Conservation (phyloP, 2,113 vertebrate genomes). For the Podilymbus podiceps region DNA sequence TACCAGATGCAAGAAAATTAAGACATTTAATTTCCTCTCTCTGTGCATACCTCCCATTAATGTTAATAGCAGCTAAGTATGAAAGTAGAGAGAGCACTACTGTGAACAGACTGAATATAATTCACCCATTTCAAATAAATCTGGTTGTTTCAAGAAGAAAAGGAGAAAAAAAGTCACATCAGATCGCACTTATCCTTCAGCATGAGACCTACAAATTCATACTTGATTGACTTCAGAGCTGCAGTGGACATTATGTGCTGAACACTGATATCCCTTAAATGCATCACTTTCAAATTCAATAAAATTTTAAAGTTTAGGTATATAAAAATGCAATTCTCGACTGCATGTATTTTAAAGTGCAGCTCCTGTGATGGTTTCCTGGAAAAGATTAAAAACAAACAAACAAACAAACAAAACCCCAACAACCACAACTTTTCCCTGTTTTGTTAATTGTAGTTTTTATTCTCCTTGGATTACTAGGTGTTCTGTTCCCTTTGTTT, state of each 20-base stretch:
- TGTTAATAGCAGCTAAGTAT: background rate
- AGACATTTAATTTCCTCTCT: conserved; percentile 46
- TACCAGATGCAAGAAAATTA: conserved; percentile 57
- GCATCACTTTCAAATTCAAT: background rate
- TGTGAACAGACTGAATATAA: background rate
- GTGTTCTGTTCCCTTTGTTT: background rate
- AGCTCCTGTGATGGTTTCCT: background rate
- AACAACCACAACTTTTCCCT: background rate
- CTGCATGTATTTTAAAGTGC: background rate
- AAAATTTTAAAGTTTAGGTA: background rate
- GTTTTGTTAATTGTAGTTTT: background rate
- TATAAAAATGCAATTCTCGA: background rate
- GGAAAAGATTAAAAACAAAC: background rate
- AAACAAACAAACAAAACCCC: too few species aligned
- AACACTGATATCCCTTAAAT: background rate
- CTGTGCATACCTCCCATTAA: background rate
- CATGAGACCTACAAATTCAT: background rate
- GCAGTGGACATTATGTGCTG: background rate
- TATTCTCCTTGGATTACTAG: background rate
- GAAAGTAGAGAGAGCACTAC: background rate
- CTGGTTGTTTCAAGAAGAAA: background rate
- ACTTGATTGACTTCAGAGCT: background rate
- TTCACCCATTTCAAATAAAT: background rate
- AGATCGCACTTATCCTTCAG: background rate
- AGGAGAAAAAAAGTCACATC: background rate